These are phyloP conservation scores for Osmerus eperlanus DNA, from an alignment of 2,113 vertebrate species.

Conservation along the genomic window DNA sequence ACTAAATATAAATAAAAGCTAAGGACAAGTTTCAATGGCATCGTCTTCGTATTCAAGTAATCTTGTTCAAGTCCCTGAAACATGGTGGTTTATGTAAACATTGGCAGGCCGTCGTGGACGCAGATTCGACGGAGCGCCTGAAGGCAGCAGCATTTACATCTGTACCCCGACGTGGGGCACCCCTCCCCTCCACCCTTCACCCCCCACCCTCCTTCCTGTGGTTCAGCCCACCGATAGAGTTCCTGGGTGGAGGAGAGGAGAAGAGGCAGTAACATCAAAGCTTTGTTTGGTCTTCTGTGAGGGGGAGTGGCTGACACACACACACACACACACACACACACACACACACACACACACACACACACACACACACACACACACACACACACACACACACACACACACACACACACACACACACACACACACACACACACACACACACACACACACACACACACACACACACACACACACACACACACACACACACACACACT, in stretches of 20 bases:
- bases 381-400: not conserved
- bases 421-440: not conserved
- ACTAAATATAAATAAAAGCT: constrained; percentile 70
- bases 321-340: not conserved
- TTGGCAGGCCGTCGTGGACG: constrained; percentile 65
- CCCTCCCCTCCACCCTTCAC: not conserved
- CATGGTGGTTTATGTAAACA: constrained; percentile 77
- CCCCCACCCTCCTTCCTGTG: not conserved
- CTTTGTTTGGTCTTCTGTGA: constrained; percentile 30
- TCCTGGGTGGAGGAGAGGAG: too few species aligned
- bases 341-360: not conserved
- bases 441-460: too few species aligned
- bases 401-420: not conserved
- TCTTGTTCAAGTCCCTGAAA: constrained; percentile 79
- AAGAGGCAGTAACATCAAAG: constrained; percentile 25
- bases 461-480: not conserved
- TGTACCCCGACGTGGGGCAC: constrained; percentile 41
- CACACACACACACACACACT: not conserved
- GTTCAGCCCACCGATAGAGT: too few species aligned
- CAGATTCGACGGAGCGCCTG: constrained; percentile 54
- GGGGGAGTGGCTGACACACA: not conserved
- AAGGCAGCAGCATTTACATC: constrained; percentile 74
- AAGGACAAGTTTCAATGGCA: constrained; percentile 72
- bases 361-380: not conserved
- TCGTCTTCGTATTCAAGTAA: constrained; percentile 86